Percentiles rank a stretch among this genome's conserved stretches.
These are phyloP conservation scores for Natrix natrix DNA, from an alignment of 2,797 vertebrate species.

Conservation along the genomic window DNA sequence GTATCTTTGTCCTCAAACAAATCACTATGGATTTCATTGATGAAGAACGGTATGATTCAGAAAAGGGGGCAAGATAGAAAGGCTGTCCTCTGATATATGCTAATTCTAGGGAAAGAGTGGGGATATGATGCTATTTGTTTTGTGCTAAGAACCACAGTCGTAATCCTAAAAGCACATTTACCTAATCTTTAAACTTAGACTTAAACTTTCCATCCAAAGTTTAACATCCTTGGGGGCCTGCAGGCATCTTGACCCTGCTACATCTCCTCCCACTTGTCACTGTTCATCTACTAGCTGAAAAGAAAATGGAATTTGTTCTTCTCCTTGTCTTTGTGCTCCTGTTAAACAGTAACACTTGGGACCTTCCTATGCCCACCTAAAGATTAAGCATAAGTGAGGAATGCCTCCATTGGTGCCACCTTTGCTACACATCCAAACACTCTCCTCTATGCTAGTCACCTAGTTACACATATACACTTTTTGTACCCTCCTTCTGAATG, in stretches of 20 bases:
- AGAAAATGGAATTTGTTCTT: neutral
- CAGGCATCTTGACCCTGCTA: neutral
- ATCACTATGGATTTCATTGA: conserved; percentile 82
- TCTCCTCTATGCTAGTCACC: neutral
- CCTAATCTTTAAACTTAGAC: neutral
- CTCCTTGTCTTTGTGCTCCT: neutral
- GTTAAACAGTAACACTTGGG: neutral
- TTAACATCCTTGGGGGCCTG: neutral
- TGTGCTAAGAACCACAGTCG: neutral
- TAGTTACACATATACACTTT: neutral
- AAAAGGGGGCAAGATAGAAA: neutral
- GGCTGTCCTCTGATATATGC: neutral
- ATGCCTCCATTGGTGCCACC: neutral
- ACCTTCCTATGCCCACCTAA: neutral
- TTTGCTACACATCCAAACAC: neutral
- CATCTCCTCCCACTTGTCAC: neutral
- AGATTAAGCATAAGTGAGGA: neutral
- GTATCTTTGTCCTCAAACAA: conserved; percentile 82
- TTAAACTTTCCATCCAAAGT: neutral
- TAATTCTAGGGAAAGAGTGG: no score
- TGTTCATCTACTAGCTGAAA: neutral
- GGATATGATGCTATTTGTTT: neutral
- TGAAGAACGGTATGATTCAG: conserved; percentile 78
- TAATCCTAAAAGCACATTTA: neutral
- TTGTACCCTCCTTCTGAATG: neutral